Evolutionary conservation across 2,113 vertebrate species (phyloP).

Genomic region (Chelonoidis abingdonii): DNA sequence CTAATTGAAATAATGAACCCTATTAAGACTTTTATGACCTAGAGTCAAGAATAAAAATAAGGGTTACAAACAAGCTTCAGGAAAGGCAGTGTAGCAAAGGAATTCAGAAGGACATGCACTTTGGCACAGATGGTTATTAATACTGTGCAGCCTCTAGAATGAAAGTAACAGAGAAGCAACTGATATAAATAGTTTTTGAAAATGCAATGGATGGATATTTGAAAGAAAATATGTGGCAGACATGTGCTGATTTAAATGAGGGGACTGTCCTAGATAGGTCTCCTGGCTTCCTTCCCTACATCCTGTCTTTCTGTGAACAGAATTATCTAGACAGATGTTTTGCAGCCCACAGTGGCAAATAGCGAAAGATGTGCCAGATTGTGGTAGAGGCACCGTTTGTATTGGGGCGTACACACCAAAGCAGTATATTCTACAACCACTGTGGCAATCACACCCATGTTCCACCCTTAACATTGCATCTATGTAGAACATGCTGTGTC

Average conservation of each 20-base stretch:
- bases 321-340: conserved; percentile 72
- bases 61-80: not conserved
- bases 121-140: not conserved
- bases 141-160: not conserved
- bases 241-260: not conserved
- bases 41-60: not conserved
- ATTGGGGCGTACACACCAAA: conserved; percentile 77
- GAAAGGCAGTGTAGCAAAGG: not conserved
- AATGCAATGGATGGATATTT: not conserved
- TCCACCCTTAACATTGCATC: conserved; percentile 56
- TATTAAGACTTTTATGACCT: not conserved
- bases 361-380: conserved; percentile 45
- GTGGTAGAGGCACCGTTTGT: conserved; percentile 51
- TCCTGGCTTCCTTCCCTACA: not conserved
- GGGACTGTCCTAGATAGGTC: not conserved
- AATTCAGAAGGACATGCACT: not conserved
- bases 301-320: not conserved
- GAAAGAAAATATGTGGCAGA: not conserved
- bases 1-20: not conserved
- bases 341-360: conserved; percentile 53
- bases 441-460: conserved; percentile 75
- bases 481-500: not conserved
- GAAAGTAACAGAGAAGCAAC: not conserved
- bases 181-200: not conserved
- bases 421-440: conserved; percentile 75